A percentile compares a stretch with the other conserved stretches of the same genome.
phyloP scores from a whole-genome alignment of 2,888 invertebrate genomes.

The Gasteruption jaculator region DNA sequence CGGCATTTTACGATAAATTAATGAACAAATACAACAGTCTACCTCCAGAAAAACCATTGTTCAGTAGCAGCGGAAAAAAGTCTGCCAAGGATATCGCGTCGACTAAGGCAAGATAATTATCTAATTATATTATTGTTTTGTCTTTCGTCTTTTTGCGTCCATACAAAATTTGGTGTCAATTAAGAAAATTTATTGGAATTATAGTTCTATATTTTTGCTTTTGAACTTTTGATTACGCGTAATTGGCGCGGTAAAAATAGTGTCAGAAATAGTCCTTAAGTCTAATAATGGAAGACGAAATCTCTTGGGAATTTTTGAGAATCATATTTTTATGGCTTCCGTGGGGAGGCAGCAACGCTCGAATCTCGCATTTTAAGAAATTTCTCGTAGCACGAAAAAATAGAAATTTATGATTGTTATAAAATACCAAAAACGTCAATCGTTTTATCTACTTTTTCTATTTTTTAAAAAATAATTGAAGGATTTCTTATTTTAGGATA shows the following conservation, averaged over 20 bases:
- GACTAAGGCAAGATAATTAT: conserved; percentile 45
- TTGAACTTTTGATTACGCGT: too few species aligned
- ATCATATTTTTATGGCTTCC: too few species aligned
- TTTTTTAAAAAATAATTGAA: conserved; percentile 6
- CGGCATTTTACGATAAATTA: conserved; percentile 77
- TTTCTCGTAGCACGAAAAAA: too few species aligned
- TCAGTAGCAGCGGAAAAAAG: conserved; percentile 57
- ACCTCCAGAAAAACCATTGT: conserved; percentile 67
- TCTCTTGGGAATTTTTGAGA: too few species aligned
- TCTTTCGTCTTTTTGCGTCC: too few species aligned
- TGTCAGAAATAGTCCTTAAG: background rate
- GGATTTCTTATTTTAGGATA: conserved; percentile 48
- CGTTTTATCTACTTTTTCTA: background rate
- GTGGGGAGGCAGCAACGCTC: too few species aligned
- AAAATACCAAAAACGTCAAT: too few species aligned
- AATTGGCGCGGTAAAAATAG: too few species aligned
- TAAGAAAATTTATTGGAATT: too few species aligned
- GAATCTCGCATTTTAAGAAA: too few species aligned
- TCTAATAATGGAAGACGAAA: background rate
- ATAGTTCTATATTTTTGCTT: conserved; percentile 4
- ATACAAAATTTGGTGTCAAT: too few species aligned
- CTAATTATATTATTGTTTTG: background rate
- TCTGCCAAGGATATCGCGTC: conserved; percentile 53
- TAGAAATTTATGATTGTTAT: too few species aligned
- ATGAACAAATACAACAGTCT: conserved; percentile 76